Evolutionary conservation across 2,797 vertebrate species (phyloP).

Genomic region (Chromis chromis): DNA sequence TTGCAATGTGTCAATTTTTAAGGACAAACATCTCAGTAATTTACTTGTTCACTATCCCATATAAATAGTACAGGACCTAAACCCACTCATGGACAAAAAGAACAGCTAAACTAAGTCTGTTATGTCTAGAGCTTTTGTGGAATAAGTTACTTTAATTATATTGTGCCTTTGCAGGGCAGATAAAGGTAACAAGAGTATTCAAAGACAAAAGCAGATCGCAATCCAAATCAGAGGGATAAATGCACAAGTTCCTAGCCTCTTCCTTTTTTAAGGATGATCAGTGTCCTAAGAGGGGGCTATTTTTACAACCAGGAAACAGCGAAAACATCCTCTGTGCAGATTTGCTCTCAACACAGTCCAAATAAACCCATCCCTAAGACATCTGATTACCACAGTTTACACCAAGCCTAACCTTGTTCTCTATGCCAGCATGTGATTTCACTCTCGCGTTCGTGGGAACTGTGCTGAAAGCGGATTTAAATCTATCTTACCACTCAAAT

Average conservation of each 20-base stretch:
- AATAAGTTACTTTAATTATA: too few relatives aligned
- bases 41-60: too few relatives aligned
- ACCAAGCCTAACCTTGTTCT: slow-evolving; percentile 53
- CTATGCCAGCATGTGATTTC: slow-evolving; percentile 60
- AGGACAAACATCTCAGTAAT: neutral
- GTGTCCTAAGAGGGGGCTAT: slow-evolving; percentile 13
- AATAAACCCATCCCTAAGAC: slow-evolving; percentile 44
- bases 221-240: slow-evolving; percentile 18
- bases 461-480: slow-evolving; percentile 53
- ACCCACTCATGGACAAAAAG: too few relatives aligned
- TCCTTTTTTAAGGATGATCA: slow-evolving; percentile 37
- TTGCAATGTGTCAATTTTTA: neutral
- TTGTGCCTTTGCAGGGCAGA: neutral
- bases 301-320: slow-evolving; percentile 46
- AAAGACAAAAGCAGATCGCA: slow-evolving; percentile 8
- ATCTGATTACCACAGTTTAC: slow-evolving; percentile 35
- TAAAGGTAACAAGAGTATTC: neutral
- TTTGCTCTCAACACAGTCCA: slow-evolving; percentile 30
- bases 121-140: too few relatives aligned
- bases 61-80: too few relatives aligned
- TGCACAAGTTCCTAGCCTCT: slow-evolving; percentile 14
- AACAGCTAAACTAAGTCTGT: too few relatives aligned
- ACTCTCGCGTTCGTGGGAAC: slow-evolving; percentile 64
- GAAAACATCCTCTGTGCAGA: slow-evolving; percentile 36
- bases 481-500: slow-evolving; percentile 50